Conservation (phyloP, 2,888 invertebrate species). For the Chorisops tibialis region DNA sequence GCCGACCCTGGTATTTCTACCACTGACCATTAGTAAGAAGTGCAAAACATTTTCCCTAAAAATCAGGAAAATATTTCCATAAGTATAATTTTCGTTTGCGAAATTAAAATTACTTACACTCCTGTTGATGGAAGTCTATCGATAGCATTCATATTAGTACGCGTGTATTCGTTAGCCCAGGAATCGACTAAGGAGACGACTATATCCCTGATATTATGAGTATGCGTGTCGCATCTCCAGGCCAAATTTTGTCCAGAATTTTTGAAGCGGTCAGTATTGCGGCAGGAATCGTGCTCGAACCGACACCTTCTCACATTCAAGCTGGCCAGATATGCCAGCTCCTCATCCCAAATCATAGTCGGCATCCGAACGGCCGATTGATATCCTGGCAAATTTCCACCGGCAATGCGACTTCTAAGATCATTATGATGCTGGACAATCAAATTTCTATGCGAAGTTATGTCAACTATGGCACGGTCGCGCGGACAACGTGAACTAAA, state of each 20-base stretch:
- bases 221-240: not conserved
- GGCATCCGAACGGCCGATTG: constrained; percentile 6
- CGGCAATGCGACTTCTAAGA: constrained; percentile 5
- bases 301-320: constrained; percentile 10
- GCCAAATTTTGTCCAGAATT: constrained; percentile 44
- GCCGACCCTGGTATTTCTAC: constrained; percentile 40
- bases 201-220: not conserved
- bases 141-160: constrained; percentile 19
- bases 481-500: not conserved
- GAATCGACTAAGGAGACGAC: constrained; percentile 1
- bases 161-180: constrained; percentile 27
- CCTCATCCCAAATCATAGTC: constrained; percentile 14
- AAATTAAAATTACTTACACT: not conserved
- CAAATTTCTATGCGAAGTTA: not conserved
- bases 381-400: not conserved
- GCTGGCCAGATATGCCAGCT: constrained; percentile 7
- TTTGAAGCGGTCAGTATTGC: constrained; percentile 8
- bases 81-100: no score
- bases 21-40: constrained; percentile 43
- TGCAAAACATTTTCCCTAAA: constrained; percentile 36
- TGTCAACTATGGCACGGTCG: not conserved
- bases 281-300: constrained; percentile 12
- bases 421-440: constrained; percentile 37
- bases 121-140: not conserved
- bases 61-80: not conserved